These are phyloP conservation scores for Argyrosomus japonicus DNA, from an alignment of 2,113 vertebrate species.

Conservation along the genomic window DNA sequence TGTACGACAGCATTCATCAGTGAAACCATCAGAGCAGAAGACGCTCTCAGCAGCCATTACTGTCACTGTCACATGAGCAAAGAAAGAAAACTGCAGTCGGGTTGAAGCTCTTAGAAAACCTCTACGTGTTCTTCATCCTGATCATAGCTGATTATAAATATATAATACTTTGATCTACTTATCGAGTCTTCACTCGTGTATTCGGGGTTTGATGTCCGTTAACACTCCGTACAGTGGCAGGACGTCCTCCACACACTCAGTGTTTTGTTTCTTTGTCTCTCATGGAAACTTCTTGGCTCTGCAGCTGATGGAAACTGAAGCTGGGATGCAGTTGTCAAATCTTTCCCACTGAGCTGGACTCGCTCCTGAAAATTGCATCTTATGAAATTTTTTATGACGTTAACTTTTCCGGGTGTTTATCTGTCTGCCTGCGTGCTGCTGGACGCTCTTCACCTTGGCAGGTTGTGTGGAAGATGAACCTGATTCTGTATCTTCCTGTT, in stretches of 20 bases:
- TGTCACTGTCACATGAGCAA: slow-evolving; percentile 5
- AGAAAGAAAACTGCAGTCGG: too few species aligned
- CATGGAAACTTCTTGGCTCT: slow-evolving; percentile 38
- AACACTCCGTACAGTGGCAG: not conserved
- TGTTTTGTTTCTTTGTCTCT: slow-evolving; percentile 26
- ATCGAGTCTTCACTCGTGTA: not conserved
- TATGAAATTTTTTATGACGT: slow-evolving; percentile 2
- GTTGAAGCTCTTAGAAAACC: too few species aligned
- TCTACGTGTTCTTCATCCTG: too few species aligned
- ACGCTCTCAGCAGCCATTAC: slow-evolving; percentile 48
- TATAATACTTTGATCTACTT: too few species aligned
- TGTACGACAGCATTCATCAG: slow-evolving; percentile 35
- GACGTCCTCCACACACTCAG: not conserved
- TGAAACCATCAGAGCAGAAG: slow-evolving; percentile 47
- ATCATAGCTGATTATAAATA: too few species aligned
- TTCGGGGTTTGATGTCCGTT: not conserved
- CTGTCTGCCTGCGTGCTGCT: not conserved
- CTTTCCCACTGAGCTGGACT: slow-evolving; percentile 28
- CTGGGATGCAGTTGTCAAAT: slow-evolving; percentile 12
- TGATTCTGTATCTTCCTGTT: not conserved
- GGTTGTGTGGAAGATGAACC: not conserved
- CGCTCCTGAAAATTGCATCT: slow-evolving; percentile 10
- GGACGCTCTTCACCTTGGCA: not conserved
- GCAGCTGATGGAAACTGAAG: slow-evolving; percentile 26
- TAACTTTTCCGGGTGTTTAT: slow-evolving; percentile 23